Evolutionary conservation across 2,888 invertebrate species (phyloP).

Genomic region (Ectemnius lituratus): DNA sequence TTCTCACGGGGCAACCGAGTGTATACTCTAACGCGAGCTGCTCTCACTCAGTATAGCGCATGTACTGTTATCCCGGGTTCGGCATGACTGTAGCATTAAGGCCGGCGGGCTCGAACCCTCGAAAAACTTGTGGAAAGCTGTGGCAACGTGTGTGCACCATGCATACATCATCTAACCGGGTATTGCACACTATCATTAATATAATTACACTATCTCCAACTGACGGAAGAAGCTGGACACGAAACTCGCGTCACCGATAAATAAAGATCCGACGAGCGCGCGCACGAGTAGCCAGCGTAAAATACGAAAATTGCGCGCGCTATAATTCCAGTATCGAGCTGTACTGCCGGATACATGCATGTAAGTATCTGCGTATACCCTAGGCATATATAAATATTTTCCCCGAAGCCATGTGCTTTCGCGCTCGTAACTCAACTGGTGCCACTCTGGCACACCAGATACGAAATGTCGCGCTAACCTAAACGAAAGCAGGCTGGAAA

Average conservation of each 20-base stretch:
- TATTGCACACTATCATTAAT: conserved; percentile 36
- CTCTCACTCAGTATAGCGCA: conserved; percentile 37
- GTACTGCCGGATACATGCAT: no score
- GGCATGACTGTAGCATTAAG: conserved; percentile 7
- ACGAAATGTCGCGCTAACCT: background rate
- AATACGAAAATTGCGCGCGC: conserved; percentile 11
- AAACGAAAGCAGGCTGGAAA: background rate
- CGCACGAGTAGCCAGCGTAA: conserved; percentile 11
- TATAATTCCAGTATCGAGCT: conserved; percentile 28
- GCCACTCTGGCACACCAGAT: background rate
- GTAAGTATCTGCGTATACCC: conserved; percentile 16
- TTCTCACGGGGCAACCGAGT: conserved; percentile 38
- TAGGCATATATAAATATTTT: conserved; percentile 21
- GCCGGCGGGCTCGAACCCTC: background rate
- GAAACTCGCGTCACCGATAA: conserved; percentile 8
- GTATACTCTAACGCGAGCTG: conserved; percentile 8
- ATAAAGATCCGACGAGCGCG: background rate
- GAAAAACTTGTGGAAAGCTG: conserved; percentile 2
- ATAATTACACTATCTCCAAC: conserved; percentile 15
- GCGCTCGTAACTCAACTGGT: conserved; percentile 29
- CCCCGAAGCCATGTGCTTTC: conserved; percentile 18
- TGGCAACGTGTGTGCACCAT: no score
- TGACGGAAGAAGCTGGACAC: background rate
- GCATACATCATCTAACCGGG: conserved; percentile 17
- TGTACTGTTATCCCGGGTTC: conserved; percentile 40